Evolutionary conservation across 1,140 invertebrate species (phyloP), one percentile per base, ranked within the genome.

Genomic region (Cardiocondyla obscurior): DNA sequence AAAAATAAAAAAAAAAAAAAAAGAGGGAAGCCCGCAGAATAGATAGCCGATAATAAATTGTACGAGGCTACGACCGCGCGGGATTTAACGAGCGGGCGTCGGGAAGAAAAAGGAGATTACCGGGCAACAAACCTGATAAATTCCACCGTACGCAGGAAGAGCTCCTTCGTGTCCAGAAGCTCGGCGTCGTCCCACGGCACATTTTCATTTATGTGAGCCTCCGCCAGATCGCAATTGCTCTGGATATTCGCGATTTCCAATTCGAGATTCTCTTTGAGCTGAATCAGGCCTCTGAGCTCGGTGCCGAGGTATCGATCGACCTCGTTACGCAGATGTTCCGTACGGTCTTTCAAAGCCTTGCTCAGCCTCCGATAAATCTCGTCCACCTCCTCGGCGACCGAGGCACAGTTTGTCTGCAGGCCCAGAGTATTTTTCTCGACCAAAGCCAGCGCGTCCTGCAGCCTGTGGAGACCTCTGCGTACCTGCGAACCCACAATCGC

Each of bases 221-320:
- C 98, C n/a, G 98, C 98, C 82, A 99, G 95, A 93, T 99, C 98
- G 94, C 98, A 99, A 93, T 99, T 99, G 91, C 97, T 98, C 88
- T 97, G 95, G 79, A 99, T 98, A 93, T 99, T 99, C 60, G 96
- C 96, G 89, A 99, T 97, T 94, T 99, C 98, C 91, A 97, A 95
- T 91, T 99, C 98, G 79, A 99, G 94, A 93, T 98, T 98, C 93
- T 98, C 97, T 94, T 98, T 98, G n/a, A 99, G 94, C 73, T 97
- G 96, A 25, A 96, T 96, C 55, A 99, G 94, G 88, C 97, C 97
- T 84, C 97, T 95, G 88, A 98, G 94, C 95, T 99, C 98, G 36
- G 96, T 96, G 58, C 96, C 95, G 85, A 98, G 94, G 92, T 99
- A 99, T 81, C 96, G 96, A 92, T 99, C 98, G 53, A 99, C 96